Evolutionary conservation across 2,888 invertebrate genomes (phyloP), one percentile per base, ranked within the genome.

Genomic region (Troilus luridus): DNA sequence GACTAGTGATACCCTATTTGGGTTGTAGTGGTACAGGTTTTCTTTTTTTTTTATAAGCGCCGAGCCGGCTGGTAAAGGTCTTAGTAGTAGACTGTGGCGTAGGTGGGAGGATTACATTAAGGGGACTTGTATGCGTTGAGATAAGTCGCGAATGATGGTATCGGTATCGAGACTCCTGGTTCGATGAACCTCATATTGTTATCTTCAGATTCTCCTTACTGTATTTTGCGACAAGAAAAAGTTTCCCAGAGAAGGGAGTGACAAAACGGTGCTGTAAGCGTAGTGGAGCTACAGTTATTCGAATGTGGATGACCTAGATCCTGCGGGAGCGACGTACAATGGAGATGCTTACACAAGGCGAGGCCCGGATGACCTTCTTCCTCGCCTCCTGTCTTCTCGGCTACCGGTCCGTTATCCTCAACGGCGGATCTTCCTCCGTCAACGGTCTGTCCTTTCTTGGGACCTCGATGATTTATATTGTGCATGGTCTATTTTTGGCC

Each of bases 341-440:
- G 85, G 85, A 58, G 85, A 85, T 85, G 85, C 72, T 77, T 77
- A 41, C 85, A 85, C 85, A 85, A 85, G 85, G 85, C 85, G 54
- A 85, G 85, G 56, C 85, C 56, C 11, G n/a, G 12, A 7, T 85
- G 85, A 85, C 85, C 85, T 58, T 81, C 54, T 81, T 85, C 85
- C 56, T 56, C 72, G 27, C 27, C 72, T 41, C 17, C 41, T 77
- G 27, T 24, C 24, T 24, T 67, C 24, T 27, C 24, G 24, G 67
- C 12, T 12, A 0, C 54, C 19, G 85, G n/a, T 5, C 85, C 85
- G 85, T 85, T 85, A 81, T 81, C 81, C n/a, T 56, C 72, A 72
- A 27, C 56, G 81, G 54, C 81, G 54, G 85, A 85, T 85, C 21
- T 85, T 58, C 85, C 6, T 6, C n/a, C 10, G 72, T 77, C 72